Percentiles rank a stretch among this genome's conserved stretches.
These are phyloP conservation scores for Oryzias dopingdopingensis DNA, from an alignment of 2,797 vertebrate genomes.

Conservation along the genomic window DNA sequence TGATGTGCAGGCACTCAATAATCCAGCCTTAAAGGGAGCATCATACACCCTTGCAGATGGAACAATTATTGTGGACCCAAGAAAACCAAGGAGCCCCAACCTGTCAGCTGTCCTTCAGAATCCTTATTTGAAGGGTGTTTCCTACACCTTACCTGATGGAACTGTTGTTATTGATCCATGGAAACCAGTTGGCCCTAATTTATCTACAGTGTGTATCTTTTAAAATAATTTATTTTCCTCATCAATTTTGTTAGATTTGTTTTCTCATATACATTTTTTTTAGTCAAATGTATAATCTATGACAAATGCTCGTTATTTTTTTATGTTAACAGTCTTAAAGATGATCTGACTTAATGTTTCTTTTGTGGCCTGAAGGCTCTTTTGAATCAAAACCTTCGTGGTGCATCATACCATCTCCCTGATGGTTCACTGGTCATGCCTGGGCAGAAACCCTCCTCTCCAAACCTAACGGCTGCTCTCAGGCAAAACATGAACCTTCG, in stretches of 20 bases:
- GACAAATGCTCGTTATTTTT: neutral
- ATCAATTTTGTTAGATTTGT: neutral
- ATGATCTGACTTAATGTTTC: constrained; percentile 1
- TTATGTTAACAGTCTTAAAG: neutral
- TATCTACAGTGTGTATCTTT: constrained; percentile 56
- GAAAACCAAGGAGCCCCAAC: constrained; percentile 68
- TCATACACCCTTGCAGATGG: constrained; percentile 76
- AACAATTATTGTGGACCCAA: constrained; percentile 74
- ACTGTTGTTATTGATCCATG: constrained; percentile 74
- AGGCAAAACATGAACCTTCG: constrained; percentile 65
- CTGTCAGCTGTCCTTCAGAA: constrained; percentile 69
- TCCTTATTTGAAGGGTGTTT: constrained; percentile 67
- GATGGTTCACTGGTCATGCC: constrained; percentile 73
- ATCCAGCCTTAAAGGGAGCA: constrained; percentile 72
- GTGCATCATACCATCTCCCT: constrained; percentile 69
- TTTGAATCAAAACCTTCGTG: constrained; percentile 61
- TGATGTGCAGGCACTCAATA: constrained; percentile 68
- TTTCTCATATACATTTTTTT: neutral
- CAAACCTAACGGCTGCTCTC: constrained; percentile 68
- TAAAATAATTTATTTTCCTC: constrained; percentile 1
- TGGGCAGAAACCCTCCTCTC: constrained; percentile 61
- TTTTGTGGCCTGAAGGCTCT: constrained; percentile 56
- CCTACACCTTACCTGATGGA: constrained; percentile 75
- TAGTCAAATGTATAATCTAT: constrained; percentile 5
- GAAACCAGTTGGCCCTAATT: constrained; percentile 63